Conservation (phyloP, 2,113 vertebrate species). For the Carollia perspicillata region DNA sequence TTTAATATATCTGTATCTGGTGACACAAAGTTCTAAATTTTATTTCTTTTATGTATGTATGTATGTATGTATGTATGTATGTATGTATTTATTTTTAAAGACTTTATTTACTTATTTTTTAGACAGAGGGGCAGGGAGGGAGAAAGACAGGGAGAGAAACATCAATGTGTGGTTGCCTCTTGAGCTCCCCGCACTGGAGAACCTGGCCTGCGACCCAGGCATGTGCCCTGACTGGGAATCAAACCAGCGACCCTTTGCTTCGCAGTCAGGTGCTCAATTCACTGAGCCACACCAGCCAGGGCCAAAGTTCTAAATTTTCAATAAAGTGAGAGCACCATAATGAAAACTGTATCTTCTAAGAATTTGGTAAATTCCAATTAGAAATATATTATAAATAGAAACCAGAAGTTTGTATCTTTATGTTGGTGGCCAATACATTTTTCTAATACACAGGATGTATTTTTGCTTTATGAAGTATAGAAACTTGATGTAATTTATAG, state of each 20-base stretch:
- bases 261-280: too few species aligned
- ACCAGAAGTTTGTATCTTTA: neutral
- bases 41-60: neutral
- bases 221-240: too few species aligned
- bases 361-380: neutral
- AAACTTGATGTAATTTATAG: neutral
- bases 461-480: neutral
- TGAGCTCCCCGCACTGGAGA: too few species aligned
- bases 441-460: neutral
- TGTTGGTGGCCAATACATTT: neutral
- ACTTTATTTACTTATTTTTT: too few species aligned
- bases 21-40: neutral
- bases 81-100: too few species aligned
- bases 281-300: too few species aligned
- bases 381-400: neutral
- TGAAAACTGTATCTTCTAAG: neutral
- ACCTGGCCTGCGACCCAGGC: too few species aligned
- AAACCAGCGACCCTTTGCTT: too few species aligned
- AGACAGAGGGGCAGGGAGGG: too few species aligned
- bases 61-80: too few species aligned
- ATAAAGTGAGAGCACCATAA: neutral
- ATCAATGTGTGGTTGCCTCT: too few species aligned
- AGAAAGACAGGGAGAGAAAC: too few species aligned
- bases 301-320: slow-evolving; percentile 7
- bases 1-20: neutral